Base-by-base conservation (phyloP, 2,888 invertebrate species). In the Unio pictorum region DNA sequence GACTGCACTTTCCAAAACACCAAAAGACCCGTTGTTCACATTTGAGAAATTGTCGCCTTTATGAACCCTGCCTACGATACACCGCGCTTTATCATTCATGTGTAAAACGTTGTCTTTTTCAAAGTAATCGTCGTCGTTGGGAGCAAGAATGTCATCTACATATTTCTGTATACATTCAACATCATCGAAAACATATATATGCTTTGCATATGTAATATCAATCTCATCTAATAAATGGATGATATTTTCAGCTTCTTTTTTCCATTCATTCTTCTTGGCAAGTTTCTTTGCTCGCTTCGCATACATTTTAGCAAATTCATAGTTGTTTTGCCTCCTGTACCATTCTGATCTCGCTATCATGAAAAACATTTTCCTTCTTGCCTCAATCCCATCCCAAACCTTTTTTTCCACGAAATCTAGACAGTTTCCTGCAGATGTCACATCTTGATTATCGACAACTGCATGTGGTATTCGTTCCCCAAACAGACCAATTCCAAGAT, bases 401-500 rank as follows among this genome's bases (percentile, higher is more conserved):
- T 73, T n/a, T 18, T 64, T 70, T 67, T 72, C 61, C 18, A 78
- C 67, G 26, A 69, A 69, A 17, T 75, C 68, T 5, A 79, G 56
- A 55, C 66, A 67, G 8, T 71, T 61, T 63, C 71, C 67, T 18
- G 75, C 77, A 4, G 65, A 55, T 8, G 64, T 63, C n/a, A 26
- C 60, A 56, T 79, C 75, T 58, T 63, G 56, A 17, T 55, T 54
- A 18, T 73, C 61, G 17, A 69, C 65, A 26, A 30, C 18, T 56
- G 65, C 60, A 30, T 63, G 60, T 58, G 64, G 68, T 61, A 78
- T 66, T 20, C 61, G 66, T 54, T 73, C 73, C 1, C 73, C 66
- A 56, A 74, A 75, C 56, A 76, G 56, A 20, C 71, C 76, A 28
- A 74, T 74, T 30, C 73, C 81, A 60, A 77, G 68, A 61, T 68